Conservation (phyloP, 1,140 invertebrate genomes). For the Pogonomyrmex barbatus region DNA sequence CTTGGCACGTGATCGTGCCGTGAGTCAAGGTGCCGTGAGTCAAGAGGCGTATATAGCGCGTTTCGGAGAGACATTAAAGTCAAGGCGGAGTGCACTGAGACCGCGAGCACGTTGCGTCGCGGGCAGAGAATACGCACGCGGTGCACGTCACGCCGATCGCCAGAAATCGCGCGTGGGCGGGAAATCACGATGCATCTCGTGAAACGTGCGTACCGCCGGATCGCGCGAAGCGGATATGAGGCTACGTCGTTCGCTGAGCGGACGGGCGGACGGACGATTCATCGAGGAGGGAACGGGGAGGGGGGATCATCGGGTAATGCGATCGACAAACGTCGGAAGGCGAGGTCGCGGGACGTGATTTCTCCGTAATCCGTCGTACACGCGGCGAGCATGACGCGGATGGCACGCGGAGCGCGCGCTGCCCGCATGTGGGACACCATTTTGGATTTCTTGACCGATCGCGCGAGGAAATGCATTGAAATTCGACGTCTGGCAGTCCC, state of each 20-base stretch:
- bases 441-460: slow-evolving; percentile 72
- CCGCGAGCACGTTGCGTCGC: background rate
- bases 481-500: background rate
- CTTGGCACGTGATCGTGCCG: slow-evolving; percentile 42
- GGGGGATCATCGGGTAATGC: no score
- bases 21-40: slow-evolving; percentile 32
- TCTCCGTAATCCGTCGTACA: background rate
- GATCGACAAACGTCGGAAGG: no score
- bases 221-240: background rate
- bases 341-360: no score
- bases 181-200: slow-evolving; percentile 61
- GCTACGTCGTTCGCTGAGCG: background rate
- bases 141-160: background rate
- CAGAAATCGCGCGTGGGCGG: slow-evolving; percentile 72
- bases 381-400: background rate
- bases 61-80: background rate
- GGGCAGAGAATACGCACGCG: background rate
- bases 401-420: slow-evolving; percentile 63
- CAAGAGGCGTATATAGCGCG: slow-evolving; percentile 17
- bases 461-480: slow-evolving; percentile 44
- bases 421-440: slow-evolving; percentile 72
- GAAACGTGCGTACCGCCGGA: background rate
- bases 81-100: background rate
- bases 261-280: no score
- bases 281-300: no score